A percentile compares a stretch with the other conserved stretches of the same genome.
Conservation (phyloP, 2,797 vertebrate species). For the Malurus splendens region DNA sequence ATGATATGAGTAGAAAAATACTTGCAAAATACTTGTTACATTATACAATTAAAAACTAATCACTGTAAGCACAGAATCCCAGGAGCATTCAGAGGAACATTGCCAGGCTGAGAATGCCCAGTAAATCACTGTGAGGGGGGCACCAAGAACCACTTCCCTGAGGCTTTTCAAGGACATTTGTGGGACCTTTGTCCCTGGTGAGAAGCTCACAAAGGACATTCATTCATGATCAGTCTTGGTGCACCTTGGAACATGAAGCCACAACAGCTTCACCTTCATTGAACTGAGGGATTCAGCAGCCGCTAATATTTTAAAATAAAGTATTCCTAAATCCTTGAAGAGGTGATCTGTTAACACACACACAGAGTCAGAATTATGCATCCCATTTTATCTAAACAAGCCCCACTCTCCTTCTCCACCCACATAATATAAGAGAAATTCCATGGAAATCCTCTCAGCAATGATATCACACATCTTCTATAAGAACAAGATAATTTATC, state of each 20-base stretch:
- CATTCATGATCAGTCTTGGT: neutral
- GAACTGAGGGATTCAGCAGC: neutral
- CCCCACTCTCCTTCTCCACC: rapidly evolving
- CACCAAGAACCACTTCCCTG: neutral
- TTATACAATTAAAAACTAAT: neutral
- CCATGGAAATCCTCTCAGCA: neutral
- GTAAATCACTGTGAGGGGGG: rapidly evolving
- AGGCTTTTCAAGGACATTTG: neutral
- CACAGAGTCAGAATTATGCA: neutral
- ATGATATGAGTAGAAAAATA: neutral
- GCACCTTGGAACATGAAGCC: neutral
- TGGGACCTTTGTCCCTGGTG: neutral
- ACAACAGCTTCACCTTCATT: neutral
- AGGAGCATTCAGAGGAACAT: neutral
- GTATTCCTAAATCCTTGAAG: neutral
- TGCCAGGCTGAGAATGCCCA: neutral
- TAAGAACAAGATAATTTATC: neutral
- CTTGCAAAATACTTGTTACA: neutral
- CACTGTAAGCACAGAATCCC: neutral
- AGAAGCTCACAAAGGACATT: neutral
- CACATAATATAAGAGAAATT: neutral
- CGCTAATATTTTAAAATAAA: neutral
- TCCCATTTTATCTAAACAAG: neutral
- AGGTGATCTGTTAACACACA: rapidly evolving
- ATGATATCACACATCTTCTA: neutral